Evolutionary conservation across 1,140 invertebrate genomes (phyloP).

Genomic region (Nephila pilipes): DNA sequence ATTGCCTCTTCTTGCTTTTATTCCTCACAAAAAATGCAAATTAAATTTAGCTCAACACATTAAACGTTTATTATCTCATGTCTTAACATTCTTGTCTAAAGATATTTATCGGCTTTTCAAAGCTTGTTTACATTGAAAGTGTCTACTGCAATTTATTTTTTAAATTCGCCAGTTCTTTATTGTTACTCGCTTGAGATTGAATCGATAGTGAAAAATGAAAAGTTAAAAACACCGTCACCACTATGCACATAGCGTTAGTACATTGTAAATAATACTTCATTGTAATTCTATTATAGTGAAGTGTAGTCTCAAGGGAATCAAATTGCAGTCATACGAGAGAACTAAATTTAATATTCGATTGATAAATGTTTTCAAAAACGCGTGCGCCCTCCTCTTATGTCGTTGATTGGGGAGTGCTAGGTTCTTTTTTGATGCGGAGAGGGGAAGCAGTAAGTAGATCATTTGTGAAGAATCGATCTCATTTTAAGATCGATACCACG

Average conservation of each 20-base stretch:
- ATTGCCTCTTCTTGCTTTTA: too few species aligned
- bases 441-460: background rate
- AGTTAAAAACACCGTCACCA: background rate
- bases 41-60: too few species aligned
- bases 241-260: background rate
- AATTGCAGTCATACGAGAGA: background rate
- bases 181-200: background rate
- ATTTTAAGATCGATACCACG: slow-evolving; percentile 18
- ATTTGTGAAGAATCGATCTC: slow-evolving; percentile 17
- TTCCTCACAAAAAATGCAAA: too few species aligned
- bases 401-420: background rate
- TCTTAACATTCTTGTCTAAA: too few species aligned
- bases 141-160: background rate
- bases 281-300: background rate
- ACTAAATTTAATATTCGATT: background rate
- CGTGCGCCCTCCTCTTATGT: background rate
- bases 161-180: background rate
- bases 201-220: background rate
- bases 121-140: too few species aligned
- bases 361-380: background rate
- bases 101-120: too few species aligned
- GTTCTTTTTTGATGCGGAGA: background rate
- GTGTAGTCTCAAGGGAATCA: background rate
- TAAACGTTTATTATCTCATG: too few species aligned
- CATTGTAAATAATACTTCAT: background rate